These are phyloP conservation scores for Melieria crassipennis DNA, from an alignment of 2,888 invertebrate species.

Conservation along the genomic window DNA sequence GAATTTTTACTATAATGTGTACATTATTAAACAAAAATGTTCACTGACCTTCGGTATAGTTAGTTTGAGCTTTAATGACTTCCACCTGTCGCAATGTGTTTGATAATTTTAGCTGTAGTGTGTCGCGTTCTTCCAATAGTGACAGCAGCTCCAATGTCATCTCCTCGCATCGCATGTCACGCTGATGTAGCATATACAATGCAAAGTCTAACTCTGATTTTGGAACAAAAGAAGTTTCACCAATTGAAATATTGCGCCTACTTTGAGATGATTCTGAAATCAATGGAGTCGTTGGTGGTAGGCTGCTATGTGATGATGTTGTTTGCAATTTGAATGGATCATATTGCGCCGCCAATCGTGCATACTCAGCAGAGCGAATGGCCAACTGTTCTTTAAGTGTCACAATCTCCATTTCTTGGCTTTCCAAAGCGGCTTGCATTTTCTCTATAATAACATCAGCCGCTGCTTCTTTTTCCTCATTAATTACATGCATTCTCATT, in stretches of 20 bases:
- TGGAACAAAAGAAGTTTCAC: constrained; percentile 46
- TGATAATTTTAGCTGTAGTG: constrained; percentile 82
- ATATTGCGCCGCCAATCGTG: constrained; percentile 66
- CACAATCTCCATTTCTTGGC: constrained; percentile 79
- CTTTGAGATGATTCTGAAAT: constrained; percentile 14
- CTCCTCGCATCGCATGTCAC: constrained; percentile 87
- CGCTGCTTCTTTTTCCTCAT: constrained; percentile 47
- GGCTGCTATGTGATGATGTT: constrained; percentile 50
- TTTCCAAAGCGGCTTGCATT: constrained; percentile 71
- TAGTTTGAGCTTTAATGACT: constrained; percentile 61
- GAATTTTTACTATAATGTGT: too few species aligned
- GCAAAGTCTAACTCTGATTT: constrained; percentile 81
- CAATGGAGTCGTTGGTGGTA: constrained; percentile 17
- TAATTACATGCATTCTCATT: constrained; percentile 41
- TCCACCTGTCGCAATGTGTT: constrained; percentile 82
- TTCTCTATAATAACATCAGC: constrained; percentile 52
- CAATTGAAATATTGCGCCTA: not conserved
- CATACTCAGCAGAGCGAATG: constrained; percentile 71
- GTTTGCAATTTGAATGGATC: constrained; percentile 63
- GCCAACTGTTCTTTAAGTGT: constrained; percentile 76
- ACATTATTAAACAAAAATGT: not conserved
- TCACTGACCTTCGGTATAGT: constrained; percentile 51
- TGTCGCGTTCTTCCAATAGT: constrained; percentile 85
- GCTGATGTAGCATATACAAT: constrained; percentile 84
- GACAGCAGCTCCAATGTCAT: constrained; percentile 84